Evolutionary conservation across 53 echinoderm and acorn worm species (phyloP).

Genomic region (Glandiceps talaboti): DNA sequence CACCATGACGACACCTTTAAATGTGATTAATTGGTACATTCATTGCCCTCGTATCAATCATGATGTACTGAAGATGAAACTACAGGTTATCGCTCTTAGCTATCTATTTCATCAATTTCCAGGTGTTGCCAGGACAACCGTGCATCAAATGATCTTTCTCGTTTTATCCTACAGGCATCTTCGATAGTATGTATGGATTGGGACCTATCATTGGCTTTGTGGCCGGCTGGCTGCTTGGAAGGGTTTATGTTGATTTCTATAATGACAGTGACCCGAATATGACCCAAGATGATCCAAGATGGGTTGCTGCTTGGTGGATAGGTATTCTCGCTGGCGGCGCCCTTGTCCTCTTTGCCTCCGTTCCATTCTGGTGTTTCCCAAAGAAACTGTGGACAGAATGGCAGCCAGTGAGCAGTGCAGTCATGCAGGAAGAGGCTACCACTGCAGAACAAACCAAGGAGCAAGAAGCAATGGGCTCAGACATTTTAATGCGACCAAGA

Average conservation of each 20-base stretch:
- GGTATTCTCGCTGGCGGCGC: conserved; percentile 1
- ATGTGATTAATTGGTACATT: too few relatives aligned
- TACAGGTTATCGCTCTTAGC: too few relatives aligned
- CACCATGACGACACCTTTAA: too few relatives aligned
- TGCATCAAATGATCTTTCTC: not conserved
- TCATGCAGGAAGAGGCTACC: not conserved
- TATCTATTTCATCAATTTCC: too few relatives aligned
- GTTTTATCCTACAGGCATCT: conserved; percentile 18
- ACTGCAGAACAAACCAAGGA: not conserved
- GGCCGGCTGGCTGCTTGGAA: conserved; percentile 36
- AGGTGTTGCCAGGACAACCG: too few relatives aligned
- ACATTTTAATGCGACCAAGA: not conserved
- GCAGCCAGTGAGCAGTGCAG: not conserved
- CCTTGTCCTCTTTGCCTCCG: not conserved
- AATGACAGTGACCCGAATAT: conserved; percentile 40
- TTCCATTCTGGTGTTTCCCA: not conserved
- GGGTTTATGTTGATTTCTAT: conserved; percentile 65
- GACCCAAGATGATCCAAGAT: conserved; percentile 15
- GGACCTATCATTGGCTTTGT: conserved; percentile 58
- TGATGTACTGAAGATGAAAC: too few relatives aligned
- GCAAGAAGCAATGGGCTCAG: not conserved
- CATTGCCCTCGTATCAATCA: too few relatives aligned
- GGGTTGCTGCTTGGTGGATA: conserved; percentile 33
- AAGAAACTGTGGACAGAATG: not conserved
- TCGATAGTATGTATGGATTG: conserved; percentile 70